Evolutionary conservation across 2,888 invertebrate genomes (phyloP), one percentile per base, ranked within the genome.

Genomic region (Drosophila rubida): DNA sequence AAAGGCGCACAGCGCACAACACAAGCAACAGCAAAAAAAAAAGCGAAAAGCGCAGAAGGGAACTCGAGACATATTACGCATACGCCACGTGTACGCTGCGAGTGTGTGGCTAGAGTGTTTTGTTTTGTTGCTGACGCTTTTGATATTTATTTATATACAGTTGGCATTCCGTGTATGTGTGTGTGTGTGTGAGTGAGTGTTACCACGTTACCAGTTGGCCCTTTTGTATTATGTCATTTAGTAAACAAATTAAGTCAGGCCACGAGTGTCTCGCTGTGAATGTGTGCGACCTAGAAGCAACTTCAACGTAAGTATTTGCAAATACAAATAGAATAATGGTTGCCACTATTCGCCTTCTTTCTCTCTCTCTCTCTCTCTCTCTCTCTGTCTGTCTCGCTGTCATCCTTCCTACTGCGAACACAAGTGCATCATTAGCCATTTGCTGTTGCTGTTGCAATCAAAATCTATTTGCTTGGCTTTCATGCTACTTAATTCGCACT

Each of bases 211-310:
- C 48, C 45, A 54, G 45, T 78, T 77, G 59, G 41, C 57, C 67
- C 75, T 59, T 74, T 62, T 45, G 64, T 71, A 80, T 83, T 80
- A 87, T 87, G 87, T 83, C 81, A 87, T 83, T 86, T 65, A 62
- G 78, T 72, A 76, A 83, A 80, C 81, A 87, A 83, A 84, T 83
- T 87, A 75, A 80, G 68, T 66, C 78, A 69, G 68, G 51, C 63
- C 49, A 57, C 42, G 13, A 27, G 30, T 45, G 48, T 25, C 11
- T 32, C 27, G 32, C 5, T 30, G 16, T 55, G 30, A 49, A 27
- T 55, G 16, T 69, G 35, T 46, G 13, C 58, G 58, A 53, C 59
- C 51, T 69, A 53, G 42, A 44, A 49, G 35, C 42, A 55, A 73
- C 61, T 73, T 73, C 46, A 60, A 19, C 25, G 51, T 48, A 65